These are phyloP conservation scores for Embiotoca jacksoni DNA, from an alignment of 2,113 vertebrate species.

Conservation along the genomic window DNA sequence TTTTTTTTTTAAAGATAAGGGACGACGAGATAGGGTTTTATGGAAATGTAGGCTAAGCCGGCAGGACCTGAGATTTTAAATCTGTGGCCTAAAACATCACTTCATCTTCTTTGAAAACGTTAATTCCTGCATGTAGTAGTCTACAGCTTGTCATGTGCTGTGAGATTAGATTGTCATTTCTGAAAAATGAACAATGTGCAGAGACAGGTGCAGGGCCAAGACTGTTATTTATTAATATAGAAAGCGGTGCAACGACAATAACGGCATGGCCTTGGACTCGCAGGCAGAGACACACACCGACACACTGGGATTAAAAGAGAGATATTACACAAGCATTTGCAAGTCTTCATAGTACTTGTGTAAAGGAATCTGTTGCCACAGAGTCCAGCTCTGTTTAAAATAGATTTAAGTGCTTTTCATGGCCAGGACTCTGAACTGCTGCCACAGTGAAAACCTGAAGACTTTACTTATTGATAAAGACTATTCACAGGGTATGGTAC, in stretches of 20 bases:
- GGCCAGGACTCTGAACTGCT: slow-evolving; percentile 35
- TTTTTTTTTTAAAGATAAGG: slow-evolving; percentile 44
- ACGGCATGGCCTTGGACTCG: slow-evolving; percentile 66
- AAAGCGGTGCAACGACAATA: slow-evolving; percentile 57
- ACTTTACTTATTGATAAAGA: slow-evolving; percentile 74
- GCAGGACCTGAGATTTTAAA: slow-evolving; percentile 59
- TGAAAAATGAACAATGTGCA: slow-evolving; percentile 39
- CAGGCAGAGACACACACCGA: slow-evolving; percentile 20
- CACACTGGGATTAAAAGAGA: slow-evolving; percentile 48
- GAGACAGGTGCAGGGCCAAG: slow-evolving; percentile 44
- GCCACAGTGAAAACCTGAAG: slow-evolving; percentile 52
- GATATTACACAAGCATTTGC: slow-evolving; percentile 55
- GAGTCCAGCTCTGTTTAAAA: slow-evolving; percentile 59
- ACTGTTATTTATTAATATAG: slow-evolving; percentile 61
- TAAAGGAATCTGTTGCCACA: slow-evolving; percentile 54
- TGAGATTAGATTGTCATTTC: slow-evolving; percentile 51
- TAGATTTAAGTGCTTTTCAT: slow-evolving; percentile 65
- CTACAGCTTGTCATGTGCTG: slow-evolving; percentile 15
- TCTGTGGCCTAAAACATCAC: slow-evolving; percentile 58
- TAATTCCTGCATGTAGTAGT: slow-evolving; percentile 34
- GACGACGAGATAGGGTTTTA: slow-evolving; percentile 48
- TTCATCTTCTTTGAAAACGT: slow-evolving; percentile 54
- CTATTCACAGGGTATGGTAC: slow-evolving; percentile 40
- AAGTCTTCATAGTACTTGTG: slow-evolving; percentile 49
- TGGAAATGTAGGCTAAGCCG: slow-evolving; percentile 64